Percentiles rank a stretch among this genome's conserved stretches.
These are phyloP conservation scores for Drosophila sturtevanti DNA, from an alignment of 1,140 invertebrate species.

Conservation along the genomic window DNA sequence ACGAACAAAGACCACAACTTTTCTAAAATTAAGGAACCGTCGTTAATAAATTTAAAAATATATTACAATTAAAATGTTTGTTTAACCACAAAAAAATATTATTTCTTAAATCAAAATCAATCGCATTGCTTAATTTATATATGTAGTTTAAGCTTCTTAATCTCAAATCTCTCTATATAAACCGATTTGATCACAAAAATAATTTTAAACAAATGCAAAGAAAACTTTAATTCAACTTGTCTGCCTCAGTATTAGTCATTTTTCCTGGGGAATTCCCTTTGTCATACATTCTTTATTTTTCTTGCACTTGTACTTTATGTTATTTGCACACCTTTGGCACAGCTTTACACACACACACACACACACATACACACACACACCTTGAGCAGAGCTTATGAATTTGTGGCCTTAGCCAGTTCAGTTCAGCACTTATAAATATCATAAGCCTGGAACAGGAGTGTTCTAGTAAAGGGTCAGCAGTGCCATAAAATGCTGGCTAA, in stretches of 20 bases:
- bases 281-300: not conserved
- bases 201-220: not conserved
- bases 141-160: too few species aligned
- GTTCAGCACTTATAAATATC: conserved; percentile 27
- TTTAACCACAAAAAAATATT: too few species aligned
- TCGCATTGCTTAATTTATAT: too few species aligned
- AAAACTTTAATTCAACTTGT: not conserved
- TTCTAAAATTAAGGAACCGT: too few species aligned
- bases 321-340: conserved; percentile 9
- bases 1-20: too few species aligned
- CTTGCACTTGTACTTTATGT: not conserved
- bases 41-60: too few species aligned
- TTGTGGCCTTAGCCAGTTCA: conserved; percentile 19
- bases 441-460: not conserved
- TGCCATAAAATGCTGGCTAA: conserved; percentile 10
- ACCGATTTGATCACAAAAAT: not conserved
- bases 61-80: too few species aligned
- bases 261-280: not conserved
- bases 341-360: not conserved
- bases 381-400: conserved; percentile 18
- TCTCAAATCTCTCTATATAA: too few species aligned
- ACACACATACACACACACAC: conserved; percentile 2
- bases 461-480: not conserved
- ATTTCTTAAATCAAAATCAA: too few species aligned
- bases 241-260: not conserved